Evolutionary conservation across 2,888 invertebrate species (phyloP).

Genomic region (Cynaeus angustus): DNA sequence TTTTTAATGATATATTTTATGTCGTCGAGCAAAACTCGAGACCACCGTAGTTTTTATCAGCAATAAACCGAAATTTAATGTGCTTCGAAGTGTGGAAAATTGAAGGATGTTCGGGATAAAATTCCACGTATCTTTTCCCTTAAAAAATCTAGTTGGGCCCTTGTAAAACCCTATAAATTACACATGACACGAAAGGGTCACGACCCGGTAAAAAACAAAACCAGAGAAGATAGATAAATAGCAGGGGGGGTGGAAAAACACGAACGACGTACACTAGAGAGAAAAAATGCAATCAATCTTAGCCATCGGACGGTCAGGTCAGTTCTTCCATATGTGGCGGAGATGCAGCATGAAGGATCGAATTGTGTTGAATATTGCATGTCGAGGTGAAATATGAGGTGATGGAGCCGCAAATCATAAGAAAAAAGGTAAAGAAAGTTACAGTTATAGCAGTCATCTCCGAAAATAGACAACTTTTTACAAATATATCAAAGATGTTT

Average conservation of each 20-base stretch:
- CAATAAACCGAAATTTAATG: constrained; percentile 37
- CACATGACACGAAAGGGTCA: constrained; percentile 40
- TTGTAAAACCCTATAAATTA: constrained; percentile 44
- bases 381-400: constrained; percentile 41
- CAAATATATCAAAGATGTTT: neutral
- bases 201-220: constrained; percentile 45
- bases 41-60: constrained; percentile 8
- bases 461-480: too few relatives aligned
- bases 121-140: constrained; percentile 22
- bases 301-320: constrained; percentile 13
- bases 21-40: neutral
- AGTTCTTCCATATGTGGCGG: constrained; percentile 22
- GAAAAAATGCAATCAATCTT: constrained; percentile 49
- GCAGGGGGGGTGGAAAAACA: constrained; percentile 35
- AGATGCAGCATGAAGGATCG: constrained; percentile 35
- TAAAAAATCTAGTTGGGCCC: constrained; percentile 26
- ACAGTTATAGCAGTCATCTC: too few relatives aligned
- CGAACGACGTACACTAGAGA: constrained; percentile 28
- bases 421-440: constrained; percentile 8
- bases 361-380: constrained; percentile 49
- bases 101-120: constrained; percentile 26
- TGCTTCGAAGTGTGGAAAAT: constrained; percentile 38
- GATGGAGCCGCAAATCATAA: neutral
- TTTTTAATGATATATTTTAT: constrained; percentile 28
- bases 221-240: constrained; percentile 41